Conservation (phyloP, 92 coral and sea anemone genomes). For the Micromussa lordhowensis region DNA sequence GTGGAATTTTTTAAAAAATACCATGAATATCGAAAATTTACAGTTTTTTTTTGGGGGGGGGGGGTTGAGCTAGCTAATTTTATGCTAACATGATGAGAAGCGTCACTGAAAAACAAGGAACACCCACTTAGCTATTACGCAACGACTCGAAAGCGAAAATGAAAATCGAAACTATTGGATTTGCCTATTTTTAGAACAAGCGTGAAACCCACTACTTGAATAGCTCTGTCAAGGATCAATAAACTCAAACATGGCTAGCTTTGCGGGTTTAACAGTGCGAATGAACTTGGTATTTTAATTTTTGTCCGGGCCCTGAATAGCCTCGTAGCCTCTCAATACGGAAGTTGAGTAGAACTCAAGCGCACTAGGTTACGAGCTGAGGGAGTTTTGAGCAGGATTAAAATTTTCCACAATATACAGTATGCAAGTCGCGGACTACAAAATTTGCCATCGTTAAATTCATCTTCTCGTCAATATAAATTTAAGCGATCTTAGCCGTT, state of each 20-base stretch:
- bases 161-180: not conserved
- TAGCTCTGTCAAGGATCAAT: not conserved
- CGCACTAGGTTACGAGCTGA: not conserved
- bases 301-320: not conserved
- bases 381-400: not conserved
- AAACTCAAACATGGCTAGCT: not conserved
- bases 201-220: not conserved
- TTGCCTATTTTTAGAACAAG: no score
- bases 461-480: no score
- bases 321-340: not conserved
- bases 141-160: not conserved
- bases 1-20: no score
- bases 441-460: no score
- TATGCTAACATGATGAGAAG: not conserved
- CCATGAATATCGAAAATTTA: no score
- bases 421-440: not conserved
- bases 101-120: not conserved
- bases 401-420: not conserved
- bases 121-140: not conserved
- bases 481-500: no score
- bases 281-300: not conserved
- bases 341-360: not conserved
- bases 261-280: not conserved
- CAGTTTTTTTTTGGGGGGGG: no score
- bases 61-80: no score